Conservation (phyloP, 2,797 vertebrate species). For the Carduelis carduelis region DNA sequence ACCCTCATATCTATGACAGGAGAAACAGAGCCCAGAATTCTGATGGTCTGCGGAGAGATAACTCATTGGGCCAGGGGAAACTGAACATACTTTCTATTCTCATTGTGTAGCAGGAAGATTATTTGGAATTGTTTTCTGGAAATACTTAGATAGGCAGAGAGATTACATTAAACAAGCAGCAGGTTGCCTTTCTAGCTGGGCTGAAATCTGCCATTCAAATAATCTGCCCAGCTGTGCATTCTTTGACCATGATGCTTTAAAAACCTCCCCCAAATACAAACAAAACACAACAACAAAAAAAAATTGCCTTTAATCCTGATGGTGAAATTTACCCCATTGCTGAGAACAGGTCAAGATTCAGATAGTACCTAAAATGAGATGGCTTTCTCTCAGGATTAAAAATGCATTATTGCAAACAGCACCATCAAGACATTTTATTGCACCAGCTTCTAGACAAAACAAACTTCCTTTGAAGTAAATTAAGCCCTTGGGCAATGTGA, state of each 20-base stretch:
- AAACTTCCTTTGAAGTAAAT: slow-evolving; percentile 60
- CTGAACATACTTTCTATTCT: neutral
- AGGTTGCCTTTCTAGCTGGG: neutral
- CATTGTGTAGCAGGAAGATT: neutral
- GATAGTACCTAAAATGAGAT: neutral
- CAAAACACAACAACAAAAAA: neutral
- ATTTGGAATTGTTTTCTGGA: neutral
- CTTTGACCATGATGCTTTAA: slow-evolving; percentile 16
- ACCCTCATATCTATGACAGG: neutral
- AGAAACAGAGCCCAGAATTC: neutral
- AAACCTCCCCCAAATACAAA: neutral
- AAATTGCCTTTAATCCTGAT: slow-evolving; percentile 24
- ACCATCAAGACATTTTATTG: slow-evolving; percentile 56
- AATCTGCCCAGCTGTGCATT: slow-evolving; percentile 51
- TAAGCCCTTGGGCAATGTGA: slow-evolving; percentile 36
- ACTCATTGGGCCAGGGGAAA: neutral
- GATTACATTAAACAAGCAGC: slow-evolving; percentile 14
- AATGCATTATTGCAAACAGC: slow-evolving; percentile 36
- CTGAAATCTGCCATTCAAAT: slow-evolving; percentile 39
- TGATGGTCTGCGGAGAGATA: neutral
- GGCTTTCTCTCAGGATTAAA: slow-evolving; percentile 28
- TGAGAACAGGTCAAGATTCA: slow-evolving; percentile 12
- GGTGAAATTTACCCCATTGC: neutral
- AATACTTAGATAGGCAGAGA: neutral
- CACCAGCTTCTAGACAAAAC: slow-evolving; percentile 44